A percentile compares a stretch with the other conserved stretches of the same genome.
Evolutionary conservation across 2,797 vertebrate species (phyloP).

Genomic region (Coccyzus lansbergi): DNA sequence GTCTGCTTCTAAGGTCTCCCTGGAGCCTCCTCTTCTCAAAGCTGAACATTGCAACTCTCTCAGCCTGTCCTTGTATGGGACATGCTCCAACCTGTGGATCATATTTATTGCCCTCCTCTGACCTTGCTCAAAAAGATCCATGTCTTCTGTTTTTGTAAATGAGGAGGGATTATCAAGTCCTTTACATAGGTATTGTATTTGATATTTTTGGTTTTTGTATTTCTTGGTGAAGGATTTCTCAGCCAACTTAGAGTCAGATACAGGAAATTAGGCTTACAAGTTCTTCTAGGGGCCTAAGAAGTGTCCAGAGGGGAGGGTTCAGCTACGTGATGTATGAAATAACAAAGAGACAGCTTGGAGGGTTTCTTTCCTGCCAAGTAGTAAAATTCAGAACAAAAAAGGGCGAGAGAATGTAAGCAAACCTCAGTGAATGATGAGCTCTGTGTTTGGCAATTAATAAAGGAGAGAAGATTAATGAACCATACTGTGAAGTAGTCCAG

Average conservation of each 20-base stretch:
- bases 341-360: background rate
- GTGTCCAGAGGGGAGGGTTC: background rate
- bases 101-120: too few species aligned
- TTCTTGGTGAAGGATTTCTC: background rate
- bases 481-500: background rate
- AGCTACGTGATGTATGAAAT: conserved; percentile 8
- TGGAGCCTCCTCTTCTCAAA: too few species aligned
- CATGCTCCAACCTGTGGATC: too few species aligned
- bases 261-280: background rate
- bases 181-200: background rate
- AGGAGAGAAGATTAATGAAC: conserved; percentile 69
- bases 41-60: too few species aligned
- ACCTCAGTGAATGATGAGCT: conserved; percentile 52
- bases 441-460: background rate
- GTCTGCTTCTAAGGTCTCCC: too few species aligned
- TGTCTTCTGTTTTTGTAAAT: background rate
- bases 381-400: conserved; percentile 5
- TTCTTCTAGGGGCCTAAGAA: background rate
- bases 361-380: conserved; percentile 5
- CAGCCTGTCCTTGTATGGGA: too few species aligned
- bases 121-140: too few species aligned
- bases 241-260: background rate
- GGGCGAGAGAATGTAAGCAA: conserved; percentile 15
- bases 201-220: background rate
- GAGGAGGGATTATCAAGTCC: background rate